phyloP scores from a whole-genome alignment of 2,888 invertebrate genomes.

The Torymus auratus region DNA sequence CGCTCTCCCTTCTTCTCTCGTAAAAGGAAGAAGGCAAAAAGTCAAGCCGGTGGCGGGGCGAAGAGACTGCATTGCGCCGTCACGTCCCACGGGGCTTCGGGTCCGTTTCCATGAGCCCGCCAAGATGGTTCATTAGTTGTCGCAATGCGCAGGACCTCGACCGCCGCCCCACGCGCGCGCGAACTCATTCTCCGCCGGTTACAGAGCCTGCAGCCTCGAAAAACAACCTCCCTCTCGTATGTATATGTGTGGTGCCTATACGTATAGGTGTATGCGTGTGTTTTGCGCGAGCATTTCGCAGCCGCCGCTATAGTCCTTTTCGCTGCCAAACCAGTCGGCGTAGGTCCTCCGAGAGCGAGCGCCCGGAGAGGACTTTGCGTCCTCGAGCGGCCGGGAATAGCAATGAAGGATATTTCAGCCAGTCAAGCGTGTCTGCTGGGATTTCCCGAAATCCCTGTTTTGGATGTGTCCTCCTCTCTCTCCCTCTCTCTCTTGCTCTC shows the following conservation, averaged over 20 bases:
- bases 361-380: not conserved
- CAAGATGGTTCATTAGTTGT: conserved; percentile 77
- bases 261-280: not conserved
- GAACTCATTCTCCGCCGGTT: conserved; percentile 46
- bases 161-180: conserved; percentile 55
- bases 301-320: conserved; percentile 48
- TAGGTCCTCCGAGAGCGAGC: conserved; percentile 54
- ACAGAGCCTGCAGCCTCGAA: not conserved
- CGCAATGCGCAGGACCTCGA: conserved; percentile 74
- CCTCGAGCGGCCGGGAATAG: conserved; percentile 49
- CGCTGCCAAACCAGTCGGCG: conserved; percentile 54
- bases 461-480: conserved; percentile 43
- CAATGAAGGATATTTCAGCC: conserved; percentile 54
- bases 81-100: conserved; percentile 74
- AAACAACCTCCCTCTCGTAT: not conserved
- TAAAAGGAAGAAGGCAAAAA: conserved; percentile 62
- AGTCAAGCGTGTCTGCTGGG: conserved; percentile 52
- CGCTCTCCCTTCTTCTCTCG: conserved; percentile 38
- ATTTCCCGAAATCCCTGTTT: conserved; percentile 58
- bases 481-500: conserved; percentile 56
- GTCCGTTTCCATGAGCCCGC: conserved; percentile 60
- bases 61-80: conserved; percentile 75
- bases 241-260: not conserved
- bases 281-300: conserved; percentile 20
- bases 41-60: conserved; percentile 56